Conservation (phyloP, 1,140 invertebrate species). For the Sarcophaga bullata region DNA sequence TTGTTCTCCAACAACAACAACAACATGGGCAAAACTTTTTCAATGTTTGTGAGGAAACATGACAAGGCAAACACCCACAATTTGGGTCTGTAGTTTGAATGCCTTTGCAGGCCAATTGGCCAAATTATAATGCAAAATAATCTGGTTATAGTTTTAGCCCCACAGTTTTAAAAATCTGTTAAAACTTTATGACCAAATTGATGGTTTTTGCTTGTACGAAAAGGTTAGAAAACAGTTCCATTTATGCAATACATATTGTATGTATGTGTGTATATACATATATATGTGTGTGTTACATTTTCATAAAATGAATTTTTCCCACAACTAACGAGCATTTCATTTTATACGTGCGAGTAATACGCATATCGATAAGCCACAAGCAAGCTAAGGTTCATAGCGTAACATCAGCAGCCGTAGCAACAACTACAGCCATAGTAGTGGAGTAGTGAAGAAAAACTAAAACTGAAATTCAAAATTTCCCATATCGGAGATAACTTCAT, state of each 20-base stretch:
- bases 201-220: background rate
- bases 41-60: background rate
- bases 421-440: background rate
- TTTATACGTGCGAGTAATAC: constrained; percentile 13
- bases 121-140: constrained; percentile 13
- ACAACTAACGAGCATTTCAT: constrained; percentile 39
- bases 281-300: background rate
- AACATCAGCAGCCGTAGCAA: background rate
- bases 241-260: constrained; percentile 5
- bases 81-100: background rate
- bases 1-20: background rate
- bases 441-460: background rate
- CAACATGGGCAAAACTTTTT: constrained; percentile 1
- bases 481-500: constrained; percentile 38
- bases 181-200: background rate
- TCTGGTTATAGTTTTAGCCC: background rate
- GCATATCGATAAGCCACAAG: constrained; percentile 9
- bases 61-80: background rate
- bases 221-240: background rate
- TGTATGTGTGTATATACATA: too few relatives aligned
- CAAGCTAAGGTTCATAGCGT: constrained; percentile 2
- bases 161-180: background rate
- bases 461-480: constrained; percentile 39
- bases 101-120: background rate
- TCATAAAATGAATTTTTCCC: constrained; percentile 36